Base-by-base conservation (phyloP, 1,140 invertebrate species). In the Eulimnadia texana region DNA sequence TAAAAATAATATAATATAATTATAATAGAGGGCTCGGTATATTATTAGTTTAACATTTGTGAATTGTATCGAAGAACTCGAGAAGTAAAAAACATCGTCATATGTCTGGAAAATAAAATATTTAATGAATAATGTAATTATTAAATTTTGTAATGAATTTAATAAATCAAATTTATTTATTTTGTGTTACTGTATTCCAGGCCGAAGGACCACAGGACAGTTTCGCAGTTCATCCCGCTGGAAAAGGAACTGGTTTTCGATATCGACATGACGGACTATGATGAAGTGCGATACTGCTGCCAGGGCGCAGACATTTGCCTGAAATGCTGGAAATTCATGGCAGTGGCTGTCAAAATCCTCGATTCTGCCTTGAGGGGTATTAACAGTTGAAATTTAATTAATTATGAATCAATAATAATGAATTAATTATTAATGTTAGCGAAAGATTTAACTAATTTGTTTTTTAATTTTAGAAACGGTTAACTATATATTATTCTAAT, bases 231-330 rank as follows among this genome's bases (percentile, higher is more conserved):
- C 70, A 68, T 69, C 61, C 80, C 85, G 9, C 66, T 79, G 1
- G 82, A 90, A 69, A 88, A 91, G 72, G 97, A 99, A 77, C 74
- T 98, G 13, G 92, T 99, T 1, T 96, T 99, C 78, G 97, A 99
- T 84, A 99, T 99, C 70, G 96, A 99, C 80, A 89, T 99, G 80
- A 98, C 95, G 54, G 97, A 99, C 77, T 99, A 99, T 76, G 95
- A 99, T 80, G 91, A 96, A 71, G 84, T 99, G 1, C 77, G 96
- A 72, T 88, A 80, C 55, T 98, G 94, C 73, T 93, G 90, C 69
- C 82, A 81, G 54, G 92, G 88, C 49, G 84, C 92, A 10, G 85
- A 84, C 67, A 86, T 98, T 20, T 98, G 95, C 72, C 72, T 70
- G 0, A 95, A 93, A 72, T 99, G 97, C 73, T 99, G 97, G 97